Evolutionary conservation across 2,113 vertebrate genomes (phyloP).

Genomic region (Brienomyrus brachyistius): DNA sequence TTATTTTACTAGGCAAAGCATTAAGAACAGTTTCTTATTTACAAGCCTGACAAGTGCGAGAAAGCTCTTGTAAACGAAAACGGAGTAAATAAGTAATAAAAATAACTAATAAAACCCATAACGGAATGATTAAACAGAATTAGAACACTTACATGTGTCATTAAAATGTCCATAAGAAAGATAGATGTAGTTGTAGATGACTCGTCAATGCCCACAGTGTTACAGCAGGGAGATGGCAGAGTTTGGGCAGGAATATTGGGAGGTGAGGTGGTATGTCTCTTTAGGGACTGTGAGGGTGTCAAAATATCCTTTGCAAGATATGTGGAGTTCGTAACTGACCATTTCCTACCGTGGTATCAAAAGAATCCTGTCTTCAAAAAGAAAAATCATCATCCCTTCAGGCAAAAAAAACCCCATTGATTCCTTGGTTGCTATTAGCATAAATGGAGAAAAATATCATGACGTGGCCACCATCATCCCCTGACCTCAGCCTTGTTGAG

Average conservation of each 20-base stretch:
- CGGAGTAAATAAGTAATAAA: too few relatives aligned
- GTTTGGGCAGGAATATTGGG: neutral
- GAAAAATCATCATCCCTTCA: neutral
- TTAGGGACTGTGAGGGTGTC: neutral
- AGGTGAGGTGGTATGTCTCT: neutral
- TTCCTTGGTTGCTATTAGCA: neutral
- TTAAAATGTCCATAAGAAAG: too few relatives aligned
- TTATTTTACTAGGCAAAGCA: too few relatives aligned
- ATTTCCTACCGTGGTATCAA: neutral
- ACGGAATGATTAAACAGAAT: too few relatives aligned
- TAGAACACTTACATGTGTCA: too few relatives aligned
- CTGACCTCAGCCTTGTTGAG: neutral
- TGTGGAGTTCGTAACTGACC: neutral
- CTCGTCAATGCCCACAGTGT: neutral
- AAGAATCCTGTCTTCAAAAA: neutral
- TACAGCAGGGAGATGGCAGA: neutral
- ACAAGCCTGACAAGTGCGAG: too few relatives aligned
- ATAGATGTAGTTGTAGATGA: neutral
- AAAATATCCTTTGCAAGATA: neutral
- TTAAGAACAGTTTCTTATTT: too few relatives aligned
- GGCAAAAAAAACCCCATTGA: neutral
- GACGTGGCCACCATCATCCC: neutral
- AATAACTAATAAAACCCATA: too few relatives aligned
- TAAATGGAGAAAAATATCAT: neutral
- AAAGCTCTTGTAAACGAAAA: too few relatives aligned